Evolutionary conservation across 2,797 vertebrate genomes (phyloP).

Genomic region (Acropternis orthonyx): DNA sequence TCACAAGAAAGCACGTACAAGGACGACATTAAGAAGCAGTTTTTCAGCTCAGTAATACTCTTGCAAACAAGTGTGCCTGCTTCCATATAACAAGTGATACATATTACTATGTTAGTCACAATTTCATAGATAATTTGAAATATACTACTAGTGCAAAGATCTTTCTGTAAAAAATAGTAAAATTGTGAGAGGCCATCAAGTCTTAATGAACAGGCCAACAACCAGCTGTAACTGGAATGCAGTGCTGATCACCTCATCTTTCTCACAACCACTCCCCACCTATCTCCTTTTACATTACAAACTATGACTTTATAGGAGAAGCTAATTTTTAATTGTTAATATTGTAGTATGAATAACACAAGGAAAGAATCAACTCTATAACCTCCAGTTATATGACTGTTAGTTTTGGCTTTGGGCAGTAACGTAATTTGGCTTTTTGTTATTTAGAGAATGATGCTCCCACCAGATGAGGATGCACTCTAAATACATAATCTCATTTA

Average conservation of each 20-base stretch:
- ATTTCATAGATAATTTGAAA: neutral
- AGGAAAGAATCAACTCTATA: neutral
- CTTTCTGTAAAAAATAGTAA: neutral
- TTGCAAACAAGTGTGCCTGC: neutral
- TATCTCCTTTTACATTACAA: neutral
- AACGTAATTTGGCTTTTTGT: neutral
- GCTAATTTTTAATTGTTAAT: neutral
- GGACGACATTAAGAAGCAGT: neutral
- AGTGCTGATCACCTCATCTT: neutral
- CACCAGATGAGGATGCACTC: neutral
- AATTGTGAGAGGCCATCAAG: neutral
- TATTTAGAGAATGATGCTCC: neutral
- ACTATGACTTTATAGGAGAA: neutral
- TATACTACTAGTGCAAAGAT: neutral
- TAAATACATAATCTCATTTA: slow-evolving; percentile 23
- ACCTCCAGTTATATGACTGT: neutral
- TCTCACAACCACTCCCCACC: neutral
- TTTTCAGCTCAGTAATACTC: neutral
- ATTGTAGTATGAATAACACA: neutral
- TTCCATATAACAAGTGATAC: no score
- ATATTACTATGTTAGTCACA: neutral
- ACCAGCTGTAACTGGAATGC: neutral
- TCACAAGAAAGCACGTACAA: no score
- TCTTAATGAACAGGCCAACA: neutral
- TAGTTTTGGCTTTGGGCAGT: neutral